These are phyloP conservation scores for Rhodinocichla rosea DNA, from an alignment of 2,113 vertebrate species.

Conservation along the genomic window DNA sequence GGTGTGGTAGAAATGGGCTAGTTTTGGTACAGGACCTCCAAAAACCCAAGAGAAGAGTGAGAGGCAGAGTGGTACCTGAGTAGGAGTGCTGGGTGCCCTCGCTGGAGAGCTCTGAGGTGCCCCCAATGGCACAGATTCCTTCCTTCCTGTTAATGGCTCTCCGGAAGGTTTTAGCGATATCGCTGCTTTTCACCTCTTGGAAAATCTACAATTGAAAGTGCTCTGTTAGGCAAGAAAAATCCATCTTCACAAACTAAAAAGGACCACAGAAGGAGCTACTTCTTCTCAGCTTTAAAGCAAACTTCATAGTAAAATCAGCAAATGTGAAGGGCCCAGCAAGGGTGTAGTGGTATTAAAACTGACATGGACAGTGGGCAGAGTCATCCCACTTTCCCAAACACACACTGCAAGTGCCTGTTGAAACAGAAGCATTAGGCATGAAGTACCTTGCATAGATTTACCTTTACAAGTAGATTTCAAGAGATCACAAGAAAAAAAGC, in stretches of 20 bases:
- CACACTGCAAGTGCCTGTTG: neutral
- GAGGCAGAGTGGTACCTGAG: constrained; percentile 66
- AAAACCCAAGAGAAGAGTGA: no score
- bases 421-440: neutral
- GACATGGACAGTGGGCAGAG: neutral
- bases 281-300: neutral
- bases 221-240: neutral
- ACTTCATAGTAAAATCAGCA: neutral
- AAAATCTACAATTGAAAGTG: constrained; percentile 79
- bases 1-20: neutral
- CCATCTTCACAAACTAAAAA: neutral
- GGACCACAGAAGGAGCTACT: neutral
- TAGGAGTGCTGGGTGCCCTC: constrained; percentile 93
- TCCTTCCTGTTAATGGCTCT: constrained; percentile 92
- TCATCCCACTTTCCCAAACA: neutral
- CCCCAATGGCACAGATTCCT: constrained; percentile 89
- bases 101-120: constrained; percentile 88
- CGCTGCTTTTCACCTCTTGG: constrained; percentile 83
- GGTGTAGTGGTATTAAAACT: neutral
- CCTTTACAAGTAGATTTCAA: neutral
- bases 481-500: fast-evolving
- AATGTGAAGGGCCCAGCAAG: neutral
- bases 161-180: constrained; percentile 81
- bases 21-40: fast-evolving
- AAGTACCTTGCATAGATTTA: neutral